phyloP scores from a whole-genome alignment of 1,140 invertebrate genomes.

The Scylla paramamosain region DNA sequence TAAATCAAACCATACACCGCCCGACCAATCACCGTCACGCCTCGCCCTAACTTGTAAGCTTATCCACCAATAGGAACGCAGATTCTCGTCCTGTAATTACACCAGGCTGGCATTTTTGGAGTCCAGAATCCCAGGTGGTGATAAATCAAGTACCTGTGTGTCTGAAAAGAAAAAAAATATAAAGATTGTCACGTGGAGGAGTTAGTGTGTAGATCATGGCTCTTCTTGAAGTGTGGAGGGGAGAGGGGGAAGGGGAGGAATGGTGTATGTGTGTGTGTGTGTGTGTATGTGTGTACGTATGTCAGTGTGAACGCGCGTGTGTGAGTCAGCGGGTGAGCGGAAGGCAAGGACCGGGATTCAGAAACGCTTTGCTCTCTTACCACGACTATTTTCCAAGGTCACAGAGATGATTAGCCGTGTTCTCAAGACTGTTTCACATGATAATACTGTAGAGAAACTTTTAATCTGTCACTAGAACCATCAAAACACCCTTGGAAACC shows the following conservation, averaged over 20 bases:
- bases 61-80: background rate
- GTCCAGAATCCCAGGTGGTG: background rate
- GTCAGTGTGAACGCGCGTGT: background rate
- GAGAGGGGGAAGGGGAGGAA: background rate
- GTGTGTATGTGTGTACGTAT: background rate
- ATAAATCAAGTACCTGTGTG: background rate
- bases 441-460: too few species aligned
- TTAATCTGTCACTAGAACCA: too few species aligned
- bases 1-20: background rate
- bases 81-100: background rate
- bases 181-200: background rate
- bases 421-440: too few species aligned
- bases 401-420: too few species aligned
- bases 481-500: too few species aligned
- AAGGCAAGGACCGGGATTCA: background rate
- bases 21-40: background rate
- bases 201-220: background rate
- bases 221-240: background rate
- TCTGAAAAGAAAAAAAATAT: too few species aligned
- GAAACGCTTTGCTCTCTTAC: too few species aligned
- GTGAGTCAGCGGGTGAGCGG: background rate
- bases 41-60: background rate
- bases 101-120: background rate
- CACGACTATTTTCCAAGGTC: too few species aligned
- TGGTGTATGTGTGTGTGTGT: conserved; percentile 1